phyloP scores from a whole-genome alignment of 1,140 invertebrate genomes.

The Drosophila paulistorum region DNA sequence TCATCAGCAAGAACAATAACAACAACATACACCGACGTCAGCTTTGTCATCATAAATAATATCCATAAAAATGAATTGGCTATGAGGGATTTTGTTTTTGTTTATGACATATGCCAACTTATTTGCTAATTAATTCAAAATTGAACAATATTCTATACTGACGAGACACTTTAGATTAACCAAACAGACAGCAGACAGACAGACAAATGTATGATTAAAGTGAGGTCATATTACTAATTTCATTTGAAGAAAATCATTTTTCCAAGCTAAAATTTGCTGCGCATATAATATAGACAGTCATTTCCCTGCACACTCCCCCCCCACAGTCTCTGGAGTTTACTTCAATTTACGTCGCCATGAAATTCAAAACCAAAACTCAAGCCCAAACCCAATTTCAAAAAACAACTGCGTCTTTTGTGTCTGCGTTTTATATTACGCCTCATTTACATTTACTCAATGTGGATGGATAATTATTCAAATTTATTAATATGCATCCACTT shows the following conservation, averaged over 20 bases:
- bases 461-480: not conserved
- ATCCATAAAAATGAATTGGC: conserved; percentile 30
- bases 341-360: conserved; percentile 7
- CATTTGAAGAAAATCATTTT: not conserved
- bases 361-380: conserved; percentile 1
- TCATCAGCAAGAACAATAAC: conserved; percentile 4
- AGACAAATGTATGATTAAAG: not conserved
- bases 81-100: conserved; percentile 13
- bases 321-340: not conserved
- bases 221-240: not conserved
- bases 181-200: not conserved
- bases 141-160: conserved; percentile 13
- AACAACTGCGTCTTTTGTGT: not conserved
- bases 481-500: not conserved
- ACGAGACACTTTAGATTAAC: conserved; percentile 16
- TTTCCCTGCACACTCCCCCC: not conserved
- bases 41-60: conserved; percentile 29
- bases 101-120: conserved; percentile 44
- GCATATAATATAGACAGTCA: not conserved
- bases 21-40: conserved; percentile 2
- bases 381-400: not conserved
- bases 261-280: conserved; percentile 7
- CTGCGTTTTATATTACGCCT: not conserved
- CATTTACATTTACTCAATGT: not conserved
- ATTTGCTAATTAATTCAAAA: conserved; percentile 53